Percentiles rank a stretch among this genome's conserved stretches.
Conservation (phyloP, 2,113 vertebrate genomes). For the Cyprinus carpio region DNA sequence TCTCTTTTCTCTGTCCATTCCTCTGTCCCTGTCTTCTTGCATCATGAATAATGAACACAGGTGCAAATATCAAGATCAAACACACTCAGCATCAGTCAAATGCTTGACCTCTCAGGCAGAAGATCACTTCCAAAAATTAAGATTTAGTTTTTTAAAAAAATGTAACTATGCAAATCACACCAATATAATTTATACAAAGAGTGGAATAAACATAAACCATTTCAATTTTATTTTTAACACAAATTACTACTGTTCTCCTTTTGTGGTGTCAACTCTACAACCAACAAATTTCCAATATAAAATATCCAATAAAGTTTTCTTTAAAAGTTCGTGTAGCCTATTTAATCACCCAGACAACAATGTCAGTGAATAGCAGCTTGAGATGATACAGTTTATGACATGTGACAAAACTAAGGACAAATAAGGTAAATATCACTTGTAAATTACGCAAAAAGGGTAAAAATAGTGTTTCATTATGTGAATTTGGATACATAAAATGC, state of each 20-base stretch:
- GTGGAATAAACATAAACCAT: not conserved
- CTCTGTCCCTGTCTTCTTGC: not conserved
- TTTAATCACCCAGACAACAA: not conserved
- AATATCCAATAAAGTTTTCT: too few species aligned
- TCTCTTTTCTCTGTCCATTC: slow-evolving; percentile 31
- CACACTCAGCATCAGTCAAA: slow-evolving; percentile 43
- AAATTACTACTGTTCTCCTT: not conserved
- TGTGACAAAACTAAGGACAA: not conserved
- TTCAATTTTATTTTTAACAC: not conserved
- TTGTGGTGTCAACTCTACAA: not conserved
- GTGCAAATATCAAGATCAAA: slow-evolving; percentile 26
- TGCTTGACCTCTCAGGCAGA: not conserved
- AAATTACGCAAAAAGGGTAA: not conserved
- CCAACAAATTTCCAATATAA: not conserved
- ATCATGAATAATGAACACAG: slow-evolving; percentile 30
- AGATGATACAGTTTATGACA: not conserved
- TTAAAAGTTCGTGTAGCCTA: not conserved
- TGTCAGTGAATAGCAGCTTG: not conserved
- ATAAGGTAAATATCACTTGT: not conserved
- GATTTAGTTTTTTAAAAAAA: not conserved
- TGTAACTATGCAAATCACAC: not conserved
- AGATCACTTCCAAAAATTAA: too few species aligned
- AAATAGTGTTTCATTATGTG: not conserved
- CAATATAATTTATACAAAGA: not conserved
- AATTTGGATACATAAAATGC: not conserved